Evolutionary conservation across 2,113 vertebrate species (phyloP).

Genomic region (Glaucidium brasilianum): DNA sequence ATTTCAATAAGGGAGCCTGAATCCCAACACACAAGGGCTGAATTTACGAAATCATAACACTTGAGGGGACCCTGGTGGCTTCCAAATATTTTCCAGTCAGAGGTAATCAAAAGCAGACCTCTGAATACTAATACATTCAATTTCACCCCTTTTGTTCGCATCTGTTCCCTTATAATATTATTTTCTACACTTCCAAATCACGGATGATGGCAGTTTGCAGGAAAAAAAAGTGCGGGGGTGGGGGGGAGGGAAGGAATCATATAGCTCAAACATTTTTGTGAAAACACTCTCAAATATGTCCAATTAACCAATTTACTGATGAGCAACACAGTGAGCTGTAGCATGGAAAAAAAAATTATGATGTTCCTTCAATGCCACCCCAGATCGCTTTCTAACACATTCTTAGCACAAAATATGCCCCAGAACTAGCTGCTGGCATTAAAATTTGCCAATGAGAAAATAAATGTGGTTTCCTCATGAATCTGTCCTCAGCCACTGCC

Average conservation of each 20-base stretch:
- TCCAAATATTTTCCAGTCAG: constrained; percentile 88
- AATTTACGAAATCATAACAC: constrained; percentile 83
- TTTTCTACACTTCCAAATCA: constrained; percentile 83
- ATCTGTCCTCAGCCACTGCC: background rate
- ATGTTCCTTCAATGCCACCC: background rate
- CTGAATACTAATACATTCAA: constrained; percentile 93
- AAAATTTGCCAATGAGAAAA: background rate
- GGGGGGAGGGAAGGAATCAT: background rate
- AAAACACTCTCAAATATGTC: constrained; percentile 18
- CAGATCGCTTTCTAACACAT: background rate
- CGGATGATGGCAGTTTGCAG: constrained; percentile 41
- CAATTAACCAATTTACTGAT: constrained; percentile 52
- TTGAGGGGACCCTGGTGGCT: constrained; percentile 92
- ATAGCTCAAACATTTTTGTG: background rate
- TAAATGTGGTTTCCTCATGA: background rate
- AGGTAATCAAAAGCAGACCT: constrained; percentile 93
- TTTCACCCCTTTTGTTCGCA: constrained; percentile 93
- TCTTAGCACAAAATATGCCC: background rate
- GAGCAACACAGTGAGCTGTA: background rate
- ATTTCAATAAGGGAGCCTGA: constrained; percentile 89
- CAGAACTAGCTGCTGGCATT: background rate
- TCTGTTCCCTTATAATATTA: constrained; percentile 86
- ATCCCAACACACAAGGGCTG: constrained; percentile 80
- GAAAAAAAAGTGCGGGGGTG: rapidly evolving
- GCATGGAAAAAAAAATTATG: background rate